These are phyloP conservation scores for Rotaria macrura DNA, from an alignment of 2,888 invertebrate species.

Conservation along the genomic window DNA sequence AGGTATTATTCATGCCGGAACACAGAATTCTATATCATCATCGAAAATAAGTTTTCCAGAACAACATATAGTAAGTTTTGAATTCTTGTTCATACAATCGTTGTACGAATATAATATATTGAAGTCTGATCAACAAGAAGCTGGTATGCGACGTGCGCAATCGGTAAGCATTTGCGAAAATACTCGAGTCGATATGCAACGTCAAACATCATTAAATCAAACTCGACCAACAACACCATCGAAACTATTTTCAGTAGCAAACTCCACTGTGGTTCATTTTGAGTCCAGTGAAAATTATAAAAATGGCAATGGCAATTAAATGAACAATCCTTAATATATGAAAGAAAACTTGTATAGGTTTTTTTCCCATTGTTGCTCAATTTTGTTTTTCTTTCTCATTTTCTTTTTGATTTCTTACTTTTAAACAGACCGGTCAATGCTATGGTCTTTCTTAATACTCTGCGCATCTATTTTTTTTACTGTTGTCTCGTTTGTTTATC, in stretches of 20 bases:
- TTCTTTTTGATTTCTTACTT: background rate
- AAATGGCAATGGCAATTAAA: background rate
- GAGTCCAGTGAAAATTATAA: background rate
- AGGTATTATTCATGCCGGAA: background rate
- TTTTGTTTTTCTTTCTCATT: background rate
- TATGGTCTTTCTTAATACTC: background rate
- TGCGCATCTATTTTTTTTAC: background rate
- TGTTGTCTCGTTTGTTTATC: background rate
- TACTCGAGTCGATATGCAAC: background rate
- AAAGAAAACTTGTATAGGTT: background rate
- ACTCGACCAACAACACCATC: background rate
- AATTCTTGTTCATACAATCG: no score
- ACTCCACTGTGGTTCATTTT: background rate
- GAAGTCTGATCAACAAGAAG: background rate
- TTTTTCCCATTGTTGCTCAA: background rate
- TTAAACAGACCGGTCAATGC: background rate
- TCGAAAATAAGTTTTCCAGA: background rate
- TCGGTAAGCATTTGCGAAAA: background rate
- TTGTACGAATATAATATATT: no score
- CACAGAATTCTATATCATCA: background rate
- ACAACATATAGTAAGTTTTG: background rate
- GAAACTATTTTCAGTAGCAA: background rate
- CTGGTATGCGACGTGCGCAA: conserved; percentile 7
- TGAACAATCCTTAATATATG: background rate
- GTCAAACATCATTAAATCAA: background rate